Evolutionary conservation across 2,797 vertebrate species (phyloP).

Genomic region (Megaceryle alcyon): DNA sequence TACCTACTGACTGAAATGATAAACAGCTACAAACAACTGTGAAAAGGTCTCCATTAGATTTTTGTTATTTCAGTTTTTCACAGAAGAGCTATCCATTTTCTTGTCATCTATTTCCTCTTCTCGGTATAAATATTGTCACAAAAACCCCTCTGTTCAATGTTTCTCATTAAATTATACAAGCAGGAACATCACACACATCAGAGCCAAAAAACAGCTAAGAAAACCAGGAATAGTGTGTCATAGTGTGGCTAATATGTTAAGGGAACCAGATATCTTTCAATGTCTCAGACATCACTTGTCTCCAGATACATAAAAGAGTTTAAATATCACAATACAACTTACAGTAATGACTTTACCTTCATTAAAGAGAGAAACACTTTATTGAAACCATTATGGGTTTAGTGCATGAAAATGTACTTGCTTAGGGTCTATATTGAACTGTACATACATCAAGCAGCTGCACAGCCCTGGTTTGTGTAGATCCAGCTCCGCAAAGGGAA

Average conservation of each 20-base stretch:
- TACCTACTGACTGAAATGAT: not conserved
- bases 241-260: not conserved
- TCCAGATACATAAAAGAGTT: not conserved
- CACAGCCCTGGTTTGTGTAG: not conserved
- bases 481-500: not conserved
- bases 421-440: not conserved
- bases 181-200: not conserved
- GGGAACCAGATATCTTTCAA: not conserved
- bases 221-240: not conserved
- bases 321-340: not conserved
- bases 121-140: not conserved
- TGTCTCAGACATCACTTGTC: not conserved
- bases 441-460: not conserved
- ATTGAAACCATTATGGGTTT: no score
- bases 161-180: slow-evolving; percentile 9
- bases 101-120: slow-evolving; percentile 10
- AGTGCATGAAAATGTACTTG: not conserved
- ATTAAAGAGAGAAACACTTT: not conserved
- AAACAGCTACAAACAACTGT: slow-evolving; percentile 10
- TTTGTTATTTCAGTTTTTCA: slow-evolving; percentile 25
- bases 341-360: not conserved
- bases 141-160: not conserved
- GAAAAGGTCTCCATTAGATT: not conserved
- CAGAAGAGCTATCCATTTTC: not conserved
- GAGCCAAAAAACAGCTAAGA: not conserved